Evolutionary conservation across 2,888 invertebrate genomes (phyloP), one percentile per base, ranked within the genome.

Genomic region (Dusona sp.): DNA sequence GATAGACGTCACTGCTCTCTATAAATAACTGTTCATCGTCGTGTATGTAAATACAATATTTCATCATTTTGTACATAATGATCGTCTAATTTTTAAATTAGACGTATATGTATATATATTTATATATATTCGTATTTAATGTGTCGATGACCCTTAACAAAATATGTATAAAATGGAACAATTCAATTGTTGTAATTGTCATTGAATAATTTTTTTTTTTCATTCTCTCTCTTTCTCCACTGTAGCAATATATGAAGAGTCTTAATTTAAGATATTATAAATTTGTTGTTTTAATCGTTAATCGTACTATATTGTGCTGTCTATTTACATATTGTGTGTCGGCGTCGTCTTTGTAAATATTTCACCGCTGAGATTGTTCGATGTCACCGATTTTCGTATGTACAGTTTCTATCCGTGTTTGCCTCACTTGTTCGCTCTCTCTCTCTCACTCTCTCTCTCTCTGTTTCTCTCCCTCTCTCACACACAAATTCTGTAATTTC

Each of bases 371-470:
- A 77, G 75, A 80, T 74, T 79, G 74, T 77, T 83, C 38, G 79
- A 83, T 86, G 77, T 80, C 75, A 65, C 81, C 11, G 82, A 77
- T 79, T 45, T 83, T 83, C 80, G 79, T 83, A 70, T 81, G 78
- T 83, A 80, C 78, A 85, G 61, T 87, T 79, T 79, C n/a, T 68
- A 38, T 82, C 51, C 65, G 51, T 83, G 74, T 68, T 45, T 75
- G 3, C 61, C 22, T 65, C 64, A 72, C 65, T 73, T 65, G 67
- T 16, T 61, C 29, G 61, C 16, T 61, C 0, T 29, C 25, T 19
- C 45, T 22, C 13, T 61, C 25, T 29, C 61, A 6, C 25, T 13
- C 57, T 9, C 45, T 65, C 48, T 74, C 19, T 42, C 33, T 67
- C 19, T n/a, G n/a, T n/a, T n/a, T 33, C 16, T 38, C 70, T 64